Evolutionary conservation across 2,797 vertebrate genomes (phyloP).

Genomic region (Fringilla coelebs): DNA sequence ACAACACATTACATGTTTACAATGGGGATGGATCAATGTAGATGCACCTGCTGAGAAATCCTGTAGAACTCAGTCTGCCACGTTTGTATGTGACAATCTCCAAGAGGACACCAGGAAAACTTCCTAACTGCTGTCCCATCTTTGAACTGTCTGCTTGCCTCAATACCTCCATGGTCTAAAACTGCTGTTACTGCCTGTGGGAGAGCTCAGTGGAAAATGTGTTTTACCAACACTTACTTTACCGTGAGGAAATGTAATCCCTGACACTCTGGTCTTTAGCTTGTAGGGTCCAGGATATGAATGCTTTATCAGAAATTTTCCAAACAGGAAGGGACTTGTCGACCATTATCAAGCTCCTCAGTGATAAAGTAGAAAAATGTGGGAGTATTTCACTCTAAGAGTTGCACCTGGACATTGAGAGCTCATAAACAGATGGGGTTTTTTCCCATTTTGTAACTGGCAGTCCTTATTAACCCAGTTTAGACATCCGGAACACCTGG

Average conservation of each 20-base stretch:
- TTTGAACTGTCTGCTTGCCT: neutral
- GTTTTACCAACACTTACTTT: neutral
- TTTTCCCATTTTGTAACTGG: neutral
- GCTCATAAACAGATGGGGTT: neutral
- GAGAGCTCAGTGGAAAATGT: neutral
- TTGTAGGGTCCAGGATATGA: slow-evolving; percentile 17
- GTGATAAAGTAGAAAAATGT: slow-evolving; percentile 23
- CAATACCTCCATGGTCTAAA: neutral
- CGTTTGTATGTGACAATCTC: neutral
- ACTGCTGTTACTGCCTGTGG: neutral
- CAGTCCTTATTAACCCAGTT: neutral
- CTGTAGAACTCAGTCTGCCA: neutral
- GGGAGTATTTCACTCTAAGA: slow-evolving; percentile 24
- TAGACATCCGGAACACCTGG: neutral
- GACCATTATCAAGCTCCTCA: slow-evolving; percentile 2
- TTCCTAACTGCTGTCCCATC: neutral
- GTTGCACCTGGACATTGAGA: slow-evolving; percentile 24
- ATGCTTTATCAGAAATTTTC: slow-evolving; percentile 58
- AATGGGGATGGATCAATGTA: neutral
- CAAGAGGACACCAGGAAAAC: neutral
- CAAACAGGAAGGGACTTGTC: slow-evolving; percentile 23
- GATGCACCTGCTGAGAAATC: neutral
- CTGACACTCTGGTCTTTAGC: slow-evolving; percentile 10
- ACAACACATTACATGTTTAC: neutral
- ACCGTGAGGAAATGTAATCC: neutral